Evolutionary conservation across 2,888 invertebrate species (phyloP), one percentile per base, ranked within the genome.

Genomic region (Eremobia ochroleuca): DNA sequence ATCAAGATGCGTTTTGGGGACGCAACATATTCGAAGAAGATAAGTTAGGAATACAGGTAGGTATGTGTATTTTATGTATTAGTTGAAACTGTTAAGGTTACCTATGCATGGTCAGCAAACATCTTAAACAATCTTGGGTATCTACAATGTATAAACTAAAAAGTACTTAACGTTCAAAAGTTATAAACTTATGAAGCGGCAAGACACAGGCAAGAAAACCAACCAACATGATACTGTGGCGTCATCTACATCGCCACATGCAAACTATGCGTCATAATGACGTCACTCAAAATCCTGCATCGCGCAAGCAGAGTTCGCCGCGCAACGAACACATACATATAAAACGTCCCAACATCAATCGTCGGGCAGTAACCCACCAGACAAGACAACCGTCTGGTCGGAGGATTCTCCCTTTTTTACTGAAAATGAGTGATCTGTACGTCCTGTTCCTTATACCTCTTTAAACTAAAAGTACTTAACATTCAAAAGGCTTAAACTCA

Each of bases 1-100:
- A 78, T 85, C 73, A 64, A 78, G 74, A 77, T 77, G 75, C 68
- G 62, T 85, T 75, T 74, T 68, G 28, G 73, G 62, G 62, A 73
- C 34, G 40, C 66, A 37, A 58, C 37, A 55, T 66, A 31, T 81
- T 55, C 21, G 9, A 49, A 1, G 5, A 15, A 13, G 65, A 66
- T 59, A 75, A 43, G 64, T 64, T 76, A 31, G 18, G 11, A 43
- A 25, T 18, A 18, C 31, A 43, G 40, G 49, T 69, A 28, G 25
- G 4, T 43, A 11, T 31, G 49, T 21, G 15, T 62, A 11, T 31
- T 59, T 73, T 71, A 34, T 18, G 18, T n/a, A 43, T 34, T 6
- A 31, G 28, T 28, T 34, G 37, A 72, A 46, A 72, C 11, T n/a
- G 5, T 2, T 46, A 4, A 2, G 43, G 25, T 1, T n/a, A n/a